Evolutionary conservation across 2,888 invertebrate genomes (phyloP), one percentile per base, ranked within the genome.

Genomic region (Muschampia plurimacula): DNA sequence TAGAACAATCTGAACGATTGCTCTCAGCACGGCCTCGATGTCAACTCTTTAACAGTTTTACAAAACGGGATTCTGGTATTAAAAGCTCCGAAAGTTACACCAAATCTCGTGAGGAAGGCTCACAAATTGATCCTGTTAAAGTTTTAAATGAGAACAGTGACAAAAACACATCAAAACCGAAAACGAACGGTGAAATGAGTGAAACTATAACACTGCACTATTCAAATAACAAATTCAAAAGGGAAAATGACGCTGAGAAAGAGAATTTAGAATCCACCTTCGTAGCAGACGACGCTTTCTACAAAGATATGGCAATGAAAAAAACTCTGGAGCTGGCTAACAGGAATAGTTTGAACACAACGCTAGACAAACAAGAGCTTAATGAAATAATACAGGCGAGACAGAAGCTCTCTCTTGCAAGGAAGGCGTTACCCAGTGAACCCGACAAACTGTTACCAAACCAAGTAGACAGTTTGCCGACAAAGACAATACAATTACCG

Each of bases 331-430:
- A 90, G 3, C 69, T 84, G 0, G 89, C 82, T 0, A 79, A 76
- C 22, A 84, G 81, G 65, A 91, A 87, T 44, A 94, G 91, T 74
- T 59, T 93, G 1, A 94, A 92, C 74, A 89, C 92, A 0, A 94
- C 93, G 0, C 74, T 92, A 1, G 94, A 93, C 41, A 95, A 95
- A 74, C 90, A 93, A 71, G 94, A 94, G 75, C 70, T 94, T 64
- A 94, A 93, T 65, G 94, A 94, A 74, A 94, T 94, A 1, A 93
- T 93, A 68, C 94, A 93, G 76, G 94, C 94, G 22, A 78, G 94
- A 10, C 93, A 94, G 71, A 94, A 94, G 77, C 76, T 94, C 12
- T 93, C 93, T 0, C 75, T 93, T 59, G 94, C 94, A 0, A 85
- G 94, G 66, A 91, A 88, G 79, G 90, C 88, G 0, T 81, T 94